Conservation (phyloP, 2,797 vertebrate species). For the Ispidina lecontei region DNA sequence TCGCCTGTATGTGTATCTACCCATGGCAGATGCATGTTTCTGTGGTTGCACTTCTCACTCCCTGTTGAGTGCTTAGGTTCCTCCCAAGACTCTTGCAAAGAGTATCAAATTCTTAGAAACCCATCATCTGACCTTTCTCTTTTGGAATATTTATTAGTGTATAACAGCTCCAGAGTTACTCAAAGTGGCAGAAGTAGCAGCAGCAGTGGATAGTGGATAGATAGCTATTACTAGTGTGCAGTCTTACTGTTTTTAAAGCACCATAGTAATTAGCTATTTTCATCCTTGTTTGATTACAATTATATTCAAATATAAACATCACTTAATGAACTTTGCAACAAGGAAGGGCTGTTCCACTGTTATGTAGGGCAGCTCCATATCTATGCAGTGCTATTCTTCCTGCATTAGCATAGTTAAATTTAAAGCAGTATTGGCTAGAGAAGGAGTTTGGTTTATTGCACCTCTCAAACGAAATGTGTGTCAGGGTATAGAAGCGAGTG, state of each 20-base stretch:
- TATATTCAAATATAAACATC: background rate
- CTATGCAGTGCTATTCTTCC: background rate
- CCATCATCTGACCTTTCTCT: background rate
- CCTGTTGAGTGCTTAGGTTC: background rate
- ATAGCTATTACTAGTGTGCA: background rate
- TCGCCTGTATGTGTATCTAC: background rate
- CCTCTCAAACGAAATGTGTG: background rate
- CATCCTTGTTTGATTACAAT: background rate
- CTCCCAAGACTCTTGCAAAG: background rate
- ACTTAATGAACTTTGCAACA: background rate
- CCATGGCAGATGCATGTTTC: background rate
- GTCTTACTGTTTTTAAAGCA: background rate
- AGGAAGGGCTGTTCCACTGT: background rate
- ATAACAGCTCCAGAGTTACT: background rate
- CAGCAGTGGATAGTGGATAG: background rate
- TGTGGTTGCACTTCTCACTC: background rate
- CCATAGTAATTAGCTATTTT: background rate
- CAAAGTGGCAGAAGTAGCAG: background rate
- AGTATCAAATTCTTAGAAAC: slow-evolving; percentile 1
- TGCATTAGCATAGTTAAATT: background rate
- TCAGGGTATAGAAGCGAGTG: slow-evolving; percentile 23
- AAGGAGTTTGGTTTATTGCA: background rate
- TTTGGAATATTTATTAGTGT: slow-evolving; percentile 35
- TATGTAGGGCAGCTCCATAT: background rate
- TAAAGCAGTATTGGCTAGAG: background rate